Conservation (phyloP, 2,888 invertebrate genomes). For the Noctua pronuba region DNA sequence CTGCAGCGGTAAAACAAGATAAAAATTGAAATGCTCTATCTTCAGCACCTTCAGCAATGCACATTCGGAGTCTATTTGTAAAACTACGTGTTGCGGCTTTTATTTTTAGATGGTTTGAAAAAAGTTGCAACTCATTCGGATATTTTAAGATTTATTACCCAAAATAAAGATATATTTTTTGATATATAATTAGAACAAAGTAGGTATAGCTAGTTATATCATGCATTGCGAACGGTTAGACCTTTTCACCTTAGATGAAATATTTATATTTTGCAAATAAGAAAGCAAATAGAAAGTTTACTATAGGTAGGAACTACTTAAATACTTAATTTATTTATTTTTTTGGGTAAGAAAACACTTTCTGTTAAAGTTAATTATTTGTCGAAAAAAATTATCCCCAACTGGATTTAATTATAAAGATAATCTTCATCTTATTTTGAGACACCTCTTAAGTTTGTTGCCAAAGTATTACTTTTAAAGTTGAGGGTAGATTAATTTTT, state of each 20-base stretch:
- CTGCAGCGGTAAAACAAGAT: slow-evolving; percentile 62
- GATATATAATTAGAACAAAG: background rate
- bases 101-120: slow-evolving; percentile 48
- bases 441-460: background rate
- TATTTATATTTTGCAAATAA: background rate
- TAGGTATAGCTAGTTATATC: background rate
- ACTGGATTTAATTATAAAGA: background rate
- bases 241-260: background rate
- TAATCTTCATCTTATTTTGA: slow-evolving; percentile 7
- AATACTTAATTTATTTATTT: background rate
- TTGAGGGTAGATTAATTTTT: slow-evolving; percentile 27
- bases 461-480: background rate
- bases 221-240: background rate
- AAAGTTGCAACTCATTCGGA: background rate
- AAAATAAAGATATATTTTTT: background rate
- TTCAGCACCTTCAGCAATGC: slow-evolving; percentile 37
- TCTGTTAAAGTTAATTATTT: background rate
- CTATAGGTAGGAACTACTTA: background rate
- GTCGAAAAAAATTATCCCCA: background rate
- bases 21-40: slow-evolving; percentile 52
- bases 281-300: slow-evolving; percentile 9
- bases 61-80: slow-evolving; percentile 48
- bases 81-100: slow-evolving; percentile 20
- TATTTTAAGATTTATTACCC: background rate
- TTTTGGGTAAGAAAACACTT: background rate